Evolutionary conservation across 2,888 invertebrate species (phyloP).

Genomic region (Dynastes tityus): DNA sequence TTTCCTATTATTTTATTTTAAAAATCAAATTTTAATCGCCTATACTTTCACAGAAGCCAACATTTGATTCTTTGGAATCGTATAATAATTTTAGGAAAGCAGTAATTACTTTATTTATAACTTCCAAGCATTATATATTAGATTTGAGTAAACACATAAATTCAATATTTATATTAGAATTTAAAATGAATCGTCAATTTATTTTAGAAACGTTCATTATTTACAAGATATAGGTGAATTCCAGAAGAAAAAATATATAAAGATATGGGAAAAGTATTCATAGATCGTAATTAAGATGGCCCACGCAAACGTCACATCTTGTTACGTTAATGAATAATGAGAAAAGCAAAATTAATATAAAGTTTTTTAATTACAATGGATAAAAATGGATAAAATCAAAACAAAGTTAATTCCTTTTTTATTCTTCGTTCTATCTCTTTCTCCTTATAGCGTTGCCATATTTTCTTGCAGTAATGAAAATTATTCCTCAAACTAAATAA

Average conservation of each 20-base stretch:
- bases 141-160: too few relatives aligned
- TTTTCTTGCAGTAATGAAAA: slow-evolving; percentile 31
- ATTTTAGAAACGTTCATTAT: too few relatives aligned
- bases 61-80: too few relatives aligned
- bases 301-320: slow-evolving; percentile 1
- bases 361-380: slow-evolving; percentile 44
- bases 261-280: background rate
- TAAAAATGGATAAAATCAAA: slow-evolving; percentile 3
- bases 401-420: slow-evolving; percentile 17
- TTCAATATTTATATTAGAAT: too few relatives aligned
- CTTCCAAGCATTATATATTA: too few relatives aligned
- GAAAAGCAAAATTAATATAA: background rate
- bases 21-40: too few relatives aligned
- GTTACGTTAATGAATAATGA: background rate
- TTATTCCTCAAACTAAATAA: slow-evolving; percentile 47
- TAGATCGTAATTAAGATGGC: background rate
- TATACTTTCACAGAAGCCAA: too few relatives aligned
- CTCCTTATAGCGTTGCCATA: background rate
- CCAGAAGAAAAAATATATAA: background rate
- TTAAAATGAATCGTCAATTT: too few relatives aligned
- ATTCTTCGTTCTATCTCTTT: background rate
- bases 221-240: too few relatives aligned
- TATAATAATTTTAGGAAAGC: too few relatives aligned
- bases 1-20: too few relatives aligned
- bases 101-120: too few relatives aligned